These are phyloP conservation scores for Ambastaia sidthimunki DNA, from an alignment of 2,797 vertebrate genomes.

Conservation along the genomic window DNA sequence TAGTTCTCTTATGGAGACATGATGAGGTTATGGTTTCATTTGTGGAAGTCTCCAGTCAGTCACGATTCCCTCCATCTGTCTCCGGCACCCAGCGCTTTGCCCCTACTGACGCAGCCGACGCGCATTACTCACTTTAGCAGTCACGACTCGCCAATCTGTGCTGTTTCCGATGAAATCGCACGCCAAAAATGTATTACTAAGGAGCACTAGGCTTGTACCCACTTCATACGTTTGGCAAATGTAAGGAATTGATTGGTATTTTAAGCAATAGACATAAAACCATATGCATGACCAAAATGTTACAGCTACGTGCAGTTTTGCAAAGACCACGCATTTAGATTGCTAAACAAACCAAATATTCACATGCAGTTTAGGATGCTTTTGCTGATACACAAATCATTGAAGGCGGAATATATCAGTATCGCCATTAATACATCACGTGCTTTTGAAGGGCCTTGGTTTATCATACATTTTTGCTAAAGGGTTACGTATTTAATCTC, in stretches of 20 bases:
- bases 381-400: background rate
- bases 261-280: conserved; percentile 31
- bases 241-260: conserved; percentile 55
- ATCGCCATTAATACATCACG: background rate
- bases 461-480: background rate
- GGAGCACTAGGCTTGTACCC: conserved; percentile 77
- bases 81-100: conserved; percentile 96
- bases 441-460: background rate
- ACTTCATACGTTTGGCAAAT: conserved; percentile 77
- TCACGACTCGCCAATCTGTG: conserved; percentile 97
- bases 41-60: conserved; percentile 93
- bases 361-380: background rate
- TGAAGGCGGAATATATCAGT: background rate
- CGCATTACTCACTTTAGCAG: conserved; percentile 98
- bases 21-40: conserved; percentile 86
- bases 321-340: conserved; percentile 12
- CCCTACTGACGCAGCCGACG: conserved; percentile 97
- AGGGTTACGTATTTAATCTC: background rate
- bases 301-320: conserved; percentile 2
- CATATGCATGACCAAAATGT: conserved; percentile 29
- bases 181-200: conserved; percentile 84
- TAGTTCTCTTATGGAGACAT: conserved; percentile 60
- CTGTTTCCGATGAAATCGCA: conserved; percentile 85
- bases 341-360: conserved; percentile 30
- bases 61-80: conserved; percentile 98